A percentile compares a stretch with the other conserved stretches of the same genome.
Conservation (phyloP, 2,113 vertebrate genomes). For the Pleuronectes platessa region DNA sequence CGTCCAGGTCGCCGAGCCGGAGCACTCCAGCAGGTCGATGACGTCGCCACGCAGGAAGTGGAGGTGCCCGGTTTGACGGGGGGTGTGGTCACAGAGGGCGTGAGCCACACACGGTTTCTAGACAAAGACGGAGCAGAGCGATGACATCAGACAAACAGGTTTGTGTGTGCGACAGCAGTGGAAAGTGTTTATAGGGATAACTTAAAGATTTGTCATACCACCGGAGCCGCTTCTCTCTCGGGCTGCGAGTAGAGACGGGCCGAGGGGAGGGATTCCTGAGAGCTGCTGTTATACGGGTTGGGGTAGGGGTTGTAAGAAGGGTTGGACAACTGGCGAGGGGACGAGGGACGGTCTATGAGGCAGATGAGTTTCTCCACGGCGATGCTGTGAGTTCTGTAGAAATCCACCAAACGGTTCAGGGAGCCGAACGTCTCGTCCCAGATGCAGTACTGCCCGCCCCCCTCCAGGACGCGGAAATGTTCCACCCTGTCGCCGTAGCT, state of each 20-base stretch:
- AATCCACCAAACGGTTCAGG: constrained; percentile 91
- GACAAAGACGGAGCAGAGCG: constrained; percentile 22
- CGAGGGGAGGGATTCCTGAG: constrained; percentile 57
- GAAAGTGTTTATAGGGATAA: background rate
- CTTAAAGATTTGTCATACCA: background rate
- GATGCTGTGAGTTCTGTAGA: constrained; percentile 88
- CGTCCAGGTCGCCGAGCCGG: constrained; percentile 85
- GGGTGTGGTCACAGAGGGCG: constrained; percentile 87
- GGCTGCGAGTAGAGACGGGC: constrained; percentile 31
- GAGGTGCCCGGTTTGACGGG: constrained; percentile 82
- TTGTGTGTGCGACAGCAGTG: background rate
- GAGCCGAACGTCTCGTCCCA: constrained; percentile 93
- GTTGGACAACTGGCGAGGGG: constrained; percentile 34
- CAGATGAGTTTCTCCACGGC: constrained; percentile 84
- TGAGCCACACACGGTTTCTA: constrained; percentile 83
- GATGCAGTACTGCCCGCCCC: constrained; percentile 89
- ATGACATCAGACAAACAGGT: constrained; percentile 20
- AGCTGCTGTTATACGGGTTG: constrained; percentile 70
- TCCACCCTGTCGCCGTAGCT: constrained; percentile 89
- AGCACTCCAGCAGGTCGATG: constrained; percentile 88
- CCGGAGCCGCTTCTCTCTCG: constrained; percentile 26
- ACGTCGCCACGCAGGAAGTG: constrained; percentile 87
- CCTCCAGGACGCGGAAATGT: constrained; percentile 91
- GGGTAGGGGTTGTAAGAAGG: constrained; percentile 68
- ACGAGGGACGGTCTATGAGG: constrained; percentile 77